Conservation (phyloP, 92 coral and sea anemone genomes). For the Heteractis magnifica region DNA sequence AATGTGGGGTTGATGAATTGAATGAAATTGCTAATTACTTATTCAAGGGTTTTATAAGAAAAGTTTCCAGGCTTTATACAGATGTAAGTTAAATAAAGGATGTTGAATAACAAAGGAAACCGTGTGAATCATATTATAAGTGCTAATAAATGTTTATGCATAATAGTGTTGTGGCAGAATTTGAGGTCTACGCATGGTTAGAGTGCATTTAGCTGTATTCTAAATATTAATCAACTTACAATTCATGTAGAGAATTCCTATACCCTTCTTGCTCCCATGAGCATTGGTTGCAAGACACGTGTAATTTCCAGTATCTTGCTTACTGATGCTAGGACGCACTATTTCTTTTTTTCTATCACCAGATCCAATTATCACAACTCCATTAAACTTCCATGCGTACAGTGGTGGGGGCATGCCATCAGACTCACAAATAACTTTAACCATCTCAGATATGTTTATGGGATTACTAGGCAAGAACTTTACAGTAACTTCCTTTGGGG, state of each 20-base stretch:
- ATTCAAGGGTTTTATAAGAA: too few species aligned
- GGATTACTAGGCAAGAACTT: constrained; percentile 16
- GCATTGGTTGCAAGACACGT: constrained; percentile 70
- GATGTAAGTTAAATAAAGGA: too few species aligned
- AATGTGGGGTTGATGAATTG: too few species aligned
- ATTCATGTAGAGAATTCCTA: constrained; percentile 34
- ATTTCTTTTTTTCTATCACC: constrained; percentile 3
- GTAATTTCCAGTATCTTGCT: constrained; percentile 65
- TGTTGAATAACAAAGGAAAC: too few species aligned
- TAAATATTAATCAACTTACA: constrained; percentile 47
- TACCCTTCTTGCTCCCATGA: constrained; percentile 38
- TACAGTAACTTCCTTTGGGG: constrained; percentile 46
- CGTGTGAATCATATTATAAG: too few species aligned
- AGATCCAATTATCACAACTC: neutral
- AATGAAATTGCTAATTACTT: too few species aligned
- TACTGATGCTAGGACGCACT: constrained; percentile 11
- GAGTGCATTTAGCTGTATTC: neutral
- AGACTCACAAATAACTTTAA: constrained; percentile 49
- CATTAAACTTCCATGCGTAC: constrained; percentile 56
- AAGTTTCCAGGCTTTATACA: too few species aligned
- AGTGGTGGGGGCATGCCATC: constrained; percentile 65
- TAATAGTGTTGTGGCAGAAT: too few species aligned
- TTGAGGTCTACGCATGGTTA: neutral
- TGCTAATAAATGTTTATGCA: too few species aligned
- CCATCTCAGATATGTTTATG: constrained; percentile 11